A percentile compares a stretch with the other conserved stretches of the same genome.
phyloP scores from a whole-genome alignment of 37 sponge, comb jelly and placozoan species.

The Lycopodina hypogea region DNA sequence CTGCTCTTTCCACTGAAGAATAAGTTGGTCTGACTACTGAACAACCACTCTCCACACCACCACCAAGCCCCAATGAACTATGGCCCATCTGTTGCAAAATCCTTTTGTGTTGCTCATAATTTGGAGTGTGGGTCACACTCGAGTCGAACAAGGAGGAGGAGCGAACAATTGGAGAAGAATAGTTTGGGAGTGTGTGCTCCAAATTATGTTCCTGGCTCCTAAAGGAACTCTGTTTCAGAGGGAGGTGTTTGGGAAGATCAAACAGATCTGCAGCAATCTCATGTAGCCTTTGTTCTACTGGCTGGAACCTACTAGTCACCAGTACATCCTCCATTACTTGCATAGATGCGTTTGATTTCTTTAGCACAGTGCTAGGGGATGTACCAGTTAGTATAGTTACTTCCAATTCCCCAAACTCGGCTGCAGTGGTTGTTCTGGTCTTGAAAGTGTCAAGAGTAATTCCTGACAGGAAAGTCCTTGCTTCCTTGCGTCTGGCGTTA shows the following conservation, averaged over 20 bases:
- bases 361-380: not conserved
- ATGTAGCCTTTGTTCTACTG: not conserved
- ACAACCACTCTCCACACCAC: too few species aligned
- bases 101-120: not conserved
- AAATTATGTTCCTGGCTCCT: not conserved
- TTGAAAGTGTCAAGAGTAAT: constrained; percentile 57
- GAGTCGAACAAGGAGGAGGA: not conserved
- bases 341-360: not conserved
- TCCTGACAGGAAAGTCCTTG: constrained; percentile 56
- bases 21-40: too few species aligned
- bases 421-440: not conserved
- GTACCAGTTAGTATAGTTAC: not conserved
- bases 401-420: not conserved
- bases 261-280: not conserved
- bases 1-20: too few species aligned
- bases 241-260: not conserved
- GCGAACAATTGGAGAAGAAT: not conserved
- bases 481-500: constrained; percentile 66
- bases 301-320: not conserved
- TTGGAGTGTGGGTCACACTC: not conserved
- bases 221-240: not conserved
- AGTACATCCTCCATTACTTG: not conserved
- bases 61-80: not conserved
- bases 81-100: not conserved
- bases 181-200: not conserved